These are phyloP conservation scores for Lasioglossum pauxillum DNA, from an alignment of 2,888 invertebrate species.

Conservation along the genomic window DNA sequence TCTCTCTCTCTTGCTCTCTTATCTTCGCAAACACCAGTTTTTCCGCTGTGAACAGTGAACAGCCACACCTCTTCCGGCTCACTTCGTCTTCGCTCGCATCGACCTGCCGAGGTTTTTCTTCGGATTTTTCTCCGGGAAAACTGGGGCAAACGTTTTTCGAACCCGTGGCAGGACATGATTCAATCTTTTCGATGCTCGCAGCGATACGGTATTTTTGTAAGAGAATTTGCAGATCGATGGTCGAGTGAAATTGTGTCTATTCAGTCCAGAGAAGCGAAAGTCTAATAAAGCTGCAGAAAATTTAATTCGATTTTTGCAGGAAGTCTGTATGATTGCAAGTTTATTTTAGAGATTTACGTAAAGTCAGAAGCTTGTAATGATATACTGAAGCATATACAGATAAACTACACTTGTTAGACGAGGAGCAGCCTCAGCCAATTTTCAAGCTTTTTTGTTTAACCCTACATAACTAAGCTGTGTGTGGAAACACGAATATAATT, in stretches of 20 bases:
- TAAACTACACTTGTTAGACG: not conserved
- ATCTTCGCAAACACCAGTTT: not conserved
- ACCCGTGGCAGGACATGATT: not conserved
- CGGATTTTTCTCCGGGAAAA: not conserved
- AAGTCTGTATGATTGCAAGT: not conserved
- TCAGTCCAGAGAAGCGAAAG: not conserved
- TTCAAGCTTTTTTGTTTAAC: not conserved
- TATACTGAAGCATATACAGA: not conserved
- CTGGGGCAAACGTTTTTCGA: not conserved
- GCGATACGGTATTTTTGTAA: not conserved
- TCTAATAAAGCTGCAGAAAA: not conserved
- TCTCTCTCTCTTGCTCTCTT: not conserved
- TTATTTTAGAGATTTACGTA: not conserved
- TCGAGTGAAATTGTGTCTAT: not conserved
- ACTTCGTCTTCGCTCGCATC: not conserved
- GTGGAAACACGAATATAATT: too few relatives aligned
- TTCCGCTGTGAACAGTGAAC: not conserved
- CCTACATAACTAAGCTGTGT: not conserved
- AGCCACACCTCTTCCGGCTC: not conserved
- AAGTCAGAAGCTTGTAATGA: not conserved
- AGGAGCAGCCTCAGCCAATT: too few relatives aligned
- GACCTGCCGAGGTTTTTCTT: conserved; percentile 1
- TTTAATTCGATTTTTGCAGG: not conserved
- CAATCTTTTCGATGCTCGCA: not conserved
- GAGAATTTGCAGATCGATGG: not conserved